These are phyloP conservation scores for Melanchra persicariae DNA, from an alignment of 2,888 invertebrate genomes.

Conservation along the genomic window DNA sequence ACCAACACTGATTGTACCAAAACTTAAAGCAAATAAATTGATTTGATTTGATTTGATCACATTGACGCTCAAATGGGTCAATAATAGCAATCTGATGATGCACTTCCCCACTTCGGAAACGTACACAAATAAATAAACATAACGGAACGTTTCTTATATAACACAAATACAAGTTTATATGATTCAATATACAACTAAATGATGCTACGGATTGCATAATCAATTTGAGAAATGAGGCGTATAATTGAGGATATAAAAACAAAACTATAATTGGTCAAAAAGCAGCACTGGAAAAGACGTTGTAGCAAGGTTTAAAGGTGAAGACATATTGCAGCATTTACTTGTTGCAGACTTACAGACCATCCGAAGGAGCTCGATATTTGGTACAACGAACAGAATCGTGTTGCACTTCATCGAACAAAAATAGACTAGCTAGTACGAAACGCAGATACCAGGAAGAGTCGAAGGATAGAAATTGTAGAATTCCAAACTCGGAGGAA, in stretches of 20 bases:
- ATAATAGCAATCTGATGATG: constrained; percentile 13
- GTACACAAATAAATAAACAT: constrained; percentile 6
- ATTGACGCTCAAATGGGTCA: not conserved
- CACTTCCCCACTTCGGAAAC: constrained; percentile 29
- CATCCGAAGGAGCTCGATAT: not conserved
- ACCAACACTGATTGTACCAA: too few species aligned
- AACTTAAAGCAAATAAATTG: too few species aligned
- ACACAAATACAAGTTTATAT: constrained; percentile 40
- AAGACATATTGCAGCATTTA: not conserved
- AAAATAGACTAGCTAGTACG: not conserved
- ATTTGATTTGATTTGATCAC: too few species aligned
- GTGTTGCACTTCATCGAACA: not conserved
- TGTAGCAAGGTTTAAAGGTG: not conserved
- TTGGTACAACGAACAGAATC: not conserved
- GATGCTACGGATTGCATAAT: constrained; percentile 44
- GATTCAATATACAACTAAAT: constrained; percentile 33
- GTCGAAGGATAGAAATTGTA: too few species aligned
- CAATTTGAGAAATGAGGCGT: constrained; percentile 44
- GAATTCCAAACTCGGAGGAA: too few species aligned
- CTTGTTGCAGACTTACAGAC: not conserved
- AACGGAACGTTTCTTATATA: constrained; percentile 31
- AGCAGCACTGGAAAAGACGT: not conserved
- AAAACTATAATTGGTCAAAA: constrained; percentile 36
- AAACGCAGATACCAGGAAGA: too few species aligned
- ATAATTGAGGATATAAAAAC: constrained; percentile 52